Evolutionary conservation across 1,140 invertebrate genomes (phyloP), one percentile per base, ranked within the genome.

Genomic region (Drosophila chauvacae): DNA sequence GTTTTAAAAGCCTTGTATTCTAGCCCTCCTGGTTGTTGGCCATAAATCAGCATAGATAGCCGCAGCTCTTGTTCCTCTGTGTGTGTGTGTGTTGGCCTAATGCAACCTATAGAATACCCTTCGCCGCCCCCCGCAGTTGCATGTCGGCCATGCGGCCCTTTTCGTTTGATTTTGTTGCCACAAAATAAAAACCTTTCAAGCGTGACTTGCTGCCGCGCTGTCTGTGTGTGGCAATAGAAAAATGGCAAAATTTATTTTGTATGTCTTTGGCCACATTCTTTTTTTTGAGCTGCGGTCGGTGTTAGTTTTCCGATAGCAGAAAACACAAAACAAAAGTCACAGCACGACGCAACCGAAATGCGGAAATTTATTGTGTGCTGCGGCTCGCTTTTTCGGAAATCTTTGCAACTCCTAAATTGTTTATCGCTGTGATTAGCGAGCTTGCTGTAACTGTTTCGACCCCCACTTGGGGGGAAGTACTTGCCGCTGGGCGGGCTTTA

Each of bases 121-220:
- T 20, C 2, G 23, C 13, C 3, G 6, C 26, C 20, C 47, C 37
- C 42, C 10, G 44, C 58, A 58, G 57, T 56, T 79, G 83, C 70
- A 79, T 77, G 65, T 86, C 55, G 61, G 55, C 48, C 51, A 56
- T 41, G 71, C 44, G 76, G 73, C 81, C 77, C 81, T 84, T 84
- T 90, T 88, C 84, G 70, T 84, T 88, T 88, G 85, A 90, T 90
- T 88, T 84, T 77, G 69, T 81, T 90, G 85, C 84, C 77, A 78
- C 84, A 87, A 84, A 84, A 87, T 87, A 87, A 88, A 87, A 87
- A 88, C 84, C 80, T 88, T 87, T 88, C 84, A 80, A 83, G 84
- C 84, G 84, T 87, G 80, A 87, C 84, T 87, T 74, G 83, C 84
- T 73, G 77, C 53, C 64, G 64, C 41, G 61, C 37, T 65, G 65